Evolutionary conservation across 2,888 invertebrate species (phyloP), one percentile per base, ranked within the genome.

Genomic region (Kryphioiulus occultus): DNA sequence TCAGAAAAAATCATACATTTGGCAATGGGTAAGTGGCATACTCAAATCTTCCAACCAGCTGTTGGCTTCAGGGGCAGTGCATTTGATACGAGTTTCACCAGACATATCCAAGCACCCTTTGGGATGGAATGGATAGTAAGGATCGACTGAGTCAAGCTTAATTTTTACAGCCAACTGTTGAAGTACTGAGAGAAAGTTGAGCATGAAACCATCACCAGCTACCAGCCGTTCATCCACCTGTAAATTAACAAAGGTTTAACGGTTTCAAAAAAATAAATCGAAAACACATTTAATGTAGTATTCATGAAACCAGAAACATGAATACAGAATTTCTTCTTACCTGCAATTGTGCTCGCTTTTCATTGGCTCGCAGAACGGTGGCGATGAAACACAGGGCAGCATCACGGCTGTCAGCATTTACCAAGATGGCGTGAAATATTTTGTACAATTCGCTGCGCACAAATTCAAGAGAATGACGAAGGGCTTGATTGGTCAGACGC

Each of bases 191-290:
- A 98, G 94, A 26, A 99, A 92, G 93, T 99, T 99, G 90, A 99
- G 93, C 96, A 99, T 97, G 92, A 98, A 98, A 0, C 99, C 99
- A 92, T 99, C 98, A 7, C 97, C 96, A 17, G 98, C 97, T 0
- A 98, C 93, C 0, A 95, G 94, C 88, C 96, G 94, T 91, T 98
- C 97, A 91, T 98, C 97, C 47, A 95, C 96, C 92, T 93, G 90
- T 12, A 91, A 89, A 59, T 47, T 12, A 85, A 82, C 26, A 78
- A 59, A 85, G n/a, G n/a, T n/a, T n/a, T n/a, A n/a, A n/a, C n/a
- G n/a, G n/a, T n/a, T n/a, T n/a, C n/a, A n/a, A n/a, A n/a, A n/a
- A n/a, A n/a, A n/a, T n/a, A n/a, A n/a, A n/a, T n/a, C n/a, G n/a
- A n/a, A n/a, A n/a, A n/a, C n/a, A n/a, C n/a, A n/a, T n/a, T n/a